Base-by-base conservation (phyloP, 2,888 invertebrate genomes). In the Tubiluchus corallicola region DNA sequence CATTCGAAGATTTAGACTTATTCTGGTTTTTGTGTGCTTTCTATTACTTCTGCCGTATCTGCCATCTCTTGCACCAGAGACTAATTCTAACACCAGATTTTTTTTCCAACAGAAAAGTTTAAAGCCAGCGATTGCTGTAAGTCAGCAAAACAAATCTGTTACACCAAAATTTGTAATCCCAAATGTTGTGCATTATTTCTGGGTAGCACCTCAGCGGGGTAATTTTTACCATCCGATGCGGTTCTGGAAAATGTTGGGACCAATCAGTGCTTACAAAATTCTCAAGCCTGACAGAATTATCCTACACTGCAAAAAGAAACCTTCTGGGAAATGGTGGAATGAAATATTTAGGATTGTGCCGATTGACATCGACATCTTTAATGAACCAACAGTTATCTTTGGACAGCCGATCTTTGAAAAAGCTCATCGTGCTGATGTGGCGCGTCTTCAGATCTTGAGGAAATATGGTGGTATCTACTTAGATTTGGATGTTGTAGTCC, bases 381-480 rank as follows among this genome's bases (percentile, higher is more conserved):
- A 29, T n/a, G 9, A 29, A 9, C 29, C 29, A 9, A 9, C n/a
- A 9, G 29, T 29, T 9, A n/a, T 29, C 9, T 29, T 9, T n/a
- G 29, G 29, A 9, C 29, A 9, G 9, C 9, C 9, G 29, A 9
- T 29, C 9, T 9, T 9, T n/a, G 9, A 29, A 9, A 9, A 9
- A 9, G n/a, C 9, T n/a, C 29, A 29, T n/a, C 9, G 9, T 29
- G 29, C 29, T 2, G 52, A 51, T 42, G 43, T 52, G 4, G 47
- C 50, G 37, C 50, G 51, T 37, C 5, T 52, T 15, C 47, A 52
- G 41, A 43, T 51, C n/a, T 29, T 52, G 15, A 29, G 42, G 39
- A 40, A 51, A 38, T 51, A 50, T 40, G 52, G 52, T 9, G 52
- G 52, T 5, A 51, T 52, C 16, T 52, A 52, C 37, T 40, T 52